A percentile compares a stretch with the other conserved stretches of the same genome.
These are phyloP conservation scores for Cochlearius cochlearius DNA, from an alignment of 2,113 vertebrate genomes.

Conservation along the genomic window DNA sequence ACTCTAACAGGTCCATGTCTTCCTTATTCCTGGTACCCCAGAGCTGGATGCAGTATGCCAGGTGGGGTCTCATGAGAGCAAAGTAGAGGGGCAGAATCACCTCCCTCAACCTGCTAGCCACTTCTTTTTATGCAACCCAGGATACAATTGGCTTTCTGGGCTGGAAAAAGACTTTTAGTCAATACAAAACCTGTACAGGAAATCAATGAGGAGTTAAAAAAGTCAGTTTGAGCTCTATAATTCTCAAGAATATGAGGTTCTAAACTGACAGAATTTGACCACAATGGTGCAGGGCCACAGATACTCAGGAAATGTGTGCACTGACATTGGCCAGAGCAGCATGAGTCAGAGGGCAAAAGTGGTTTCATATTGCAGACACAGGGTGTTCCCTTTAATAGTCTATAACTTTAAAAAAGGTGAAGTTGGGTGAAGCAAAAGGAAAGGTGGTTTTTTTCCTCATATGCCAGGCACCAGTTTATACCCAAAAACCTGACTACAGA, in stretches of 20 bases:
- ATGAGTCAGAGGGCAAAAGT: neutral
- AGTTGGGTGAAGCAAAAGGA: neutral
- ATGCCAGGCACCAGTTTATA: neutral
- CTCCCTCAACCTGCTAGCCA: fast-evolving
- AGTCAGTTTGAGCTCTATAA: neutral
- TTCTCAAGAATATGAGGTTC: neutral
- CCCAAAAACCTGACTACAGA: neutral
- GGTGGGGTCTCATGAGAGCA: neutral
- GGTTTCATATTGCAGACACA: neutral
- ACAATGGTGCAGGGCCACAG: neutral
- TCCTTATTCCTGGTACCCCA: neutral
- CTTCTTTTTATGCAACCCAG: neutral
- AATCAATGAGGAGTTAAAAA: neutral
- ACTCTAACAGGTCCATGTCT: neutral
- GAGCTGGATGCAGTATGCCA: neutral
- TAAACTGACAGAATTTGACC: neutral
- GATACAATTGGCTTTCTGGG: neutral
- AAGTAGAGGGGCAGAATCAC: neutral
- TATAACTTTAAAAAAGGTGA: neutral
- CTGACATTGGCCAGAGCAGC: neutral
- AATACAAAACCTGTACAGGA: neutral
- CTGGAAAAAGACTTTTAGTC: neutral
- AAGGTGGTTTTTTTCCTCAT: neutral
- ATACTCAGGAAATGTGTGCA: neutral
- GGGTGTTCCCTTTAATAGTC: neutral